Percentiles rank a stretch among this genome's conserved stretches.
Evolutionary conservation across 1,140 invertebrate species (phyloP).

Genomic region (Plodia interpunctella): DNA sequence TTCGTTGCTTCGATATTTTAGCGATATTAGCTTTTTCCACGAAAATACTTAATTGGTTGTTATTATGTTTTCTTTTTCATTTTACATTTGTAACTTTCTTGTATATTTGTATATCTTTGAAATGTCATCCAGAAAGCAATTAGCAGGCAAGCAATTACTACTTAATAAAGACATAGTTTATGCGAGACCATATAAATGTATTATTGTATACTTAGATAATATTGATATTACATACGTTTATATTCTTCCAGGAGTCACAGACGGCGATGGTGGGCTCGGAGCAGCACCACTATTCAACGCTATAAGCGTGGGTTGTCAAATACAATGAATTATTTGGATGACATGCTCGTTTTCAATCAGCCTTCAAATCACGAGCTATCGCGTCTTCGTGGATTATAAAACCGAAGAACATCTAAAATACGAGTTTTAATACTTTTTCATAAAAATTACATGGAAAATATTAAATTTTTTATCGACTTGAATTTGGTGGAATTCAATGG

Average conservation of each 20-base stretch:
- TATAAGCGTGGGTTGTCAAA: slow-evolving; percentile 48
- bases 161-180: too few species aligned
- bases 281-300: slow-evolving; percentile 52
- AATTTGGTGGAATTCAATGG: neutral
- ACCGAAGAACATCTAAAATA: neutral
- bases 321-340: slow-evolving; percentile 35
- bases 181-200: too few species aligned
- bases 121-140: too few species aligned
- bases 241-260: slow-evolving; percentile 33
- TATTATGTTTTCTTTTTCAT: too few species aligned
- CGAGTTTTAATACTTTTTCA: neutral
- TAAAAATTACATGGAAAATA: neutral
- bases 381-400: neutral
- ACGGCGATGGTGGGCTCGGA: slow-evolving; percentile 56
- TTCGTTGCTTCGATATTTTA: too few species aligned
- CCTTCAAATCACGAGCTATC: neutral
- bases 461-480: neutral
- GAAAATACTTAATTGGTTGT: too few species aligned
- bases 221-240: too few species aligned
- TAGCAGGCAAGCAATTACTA: too few species aligned
- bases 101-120: too few species aligned
- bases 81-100: too few species aligned
- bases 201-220: too few species aligned
- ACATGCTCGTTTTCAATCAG: neutral
- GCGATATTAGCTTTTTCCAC: too few species aligned